Conservation (phyloP, 35 echinoderm and acorn worm genomes). For the Amphiura filiformis region DNA sequence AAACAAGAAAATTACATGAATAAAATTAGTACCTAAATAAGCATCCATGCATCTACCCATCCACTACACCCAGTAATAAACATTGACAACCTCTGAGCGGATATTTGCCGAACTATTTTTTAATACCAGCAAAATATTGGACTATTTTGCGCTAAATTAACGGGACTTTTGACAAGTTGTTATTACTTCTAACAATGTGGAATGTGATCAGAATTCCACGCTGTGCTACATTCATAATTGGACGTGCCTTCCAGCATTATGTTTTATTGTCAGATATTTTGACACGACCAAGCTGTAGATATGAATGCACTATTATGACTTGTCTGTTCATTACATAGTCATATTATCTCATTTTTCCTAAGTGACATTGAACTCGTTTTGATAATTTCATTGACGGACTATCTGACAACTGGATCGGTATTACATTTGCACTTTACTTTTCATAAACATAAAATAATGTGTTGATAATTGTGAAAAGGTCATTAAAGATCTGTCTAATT, state of each 20-base stretch:
- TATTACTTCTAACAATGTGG: not conserved
- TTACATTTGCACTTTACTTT: too few relatives aligned
- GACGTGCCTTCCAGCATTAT: not conserved
- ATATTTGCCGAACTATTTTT: not conserved
- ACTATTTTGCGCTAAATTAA: not conserved
- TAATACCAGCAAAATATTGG: not conserved
- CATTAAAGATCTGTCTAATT: too few relatives aligned
- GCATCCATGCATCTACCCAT: too few relatives aligned
- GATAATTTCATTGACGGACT: not conserved
- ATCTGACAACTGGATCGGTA: too few relatives aligned
- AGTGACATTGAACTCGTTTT: not conserved
- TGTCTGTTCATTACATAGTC: not conserved
- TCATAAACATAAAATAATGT: too few relatives aligned
- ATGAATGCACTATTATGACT: not conserved
- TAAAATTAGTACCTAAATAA: too few relatives aligned
- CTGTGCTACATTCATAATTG: constrained; percentile 1
- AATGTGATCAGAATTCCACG: not conserved
- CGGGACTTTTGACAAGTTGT: not conserved
- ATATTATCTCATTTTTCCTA: not conserved
- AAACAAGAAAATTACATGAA: too few relatives aligned
- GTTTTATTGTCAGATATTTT: not conserved
- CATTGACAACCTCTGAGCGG: not conserved
- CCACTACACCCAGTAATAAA: too few relatives aligned
- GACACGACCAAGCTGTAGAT: not conserved
- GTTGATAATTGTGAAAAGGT: too few relatives aligned